These are phyloP conservation scores for Sylvia atricapilla DNA, from an alignment of 2,113 vertebrate species.

Conservation along the genomic window DNA sequence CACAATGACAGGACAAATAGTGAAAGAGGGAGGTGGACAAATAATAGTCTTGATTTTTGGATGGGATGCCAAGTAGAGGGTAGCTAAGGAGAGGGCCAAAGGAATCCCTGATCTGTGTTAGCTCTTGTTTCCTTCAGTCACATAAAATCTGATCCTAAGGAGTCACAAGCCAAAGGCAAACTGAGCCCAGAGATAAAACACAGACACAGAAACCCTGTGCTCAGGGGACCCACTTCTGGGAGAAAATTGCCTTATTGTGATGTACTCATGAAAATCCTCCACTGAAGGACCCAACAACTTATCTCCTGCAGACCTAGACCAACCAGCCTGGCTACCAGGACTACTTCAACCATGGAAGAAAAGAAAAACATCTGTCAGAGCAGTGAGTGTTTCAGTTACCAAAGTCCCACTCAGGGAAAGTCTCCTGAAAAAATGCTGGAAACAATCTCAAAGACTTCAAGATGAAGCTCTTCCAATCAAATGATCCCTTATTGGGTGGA, in stretches of 20 bases:
- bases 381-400: neutral
- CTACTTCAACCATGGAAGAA: neutral
- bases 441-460: neutral
- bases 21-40: neutral
- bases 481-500: neutral
- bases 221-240: neutral
- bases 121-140: neutral
- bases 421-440: neutral
- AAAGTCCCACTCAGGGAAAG: neutral
- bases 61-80: neutral
- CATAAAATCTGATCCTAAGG: neutral
- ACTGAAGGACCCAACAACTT: neutral
- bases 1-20: neutral
- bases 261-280: neutral
- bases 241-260: neutral
- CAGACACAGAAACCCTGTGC: neutral
- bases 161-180: neutral
- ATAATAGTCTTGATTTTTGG: neutral
- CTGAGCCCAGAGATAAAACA: neutral
- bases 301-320: neutral
- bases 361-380: neutral
- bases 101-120: neutral
- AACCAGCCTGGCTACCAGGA: neutral
- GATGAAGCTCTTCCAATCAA: neutral
- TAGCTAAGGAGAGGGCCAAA: neutral